Conservation (phyloP, 92 coral and sea anemone genomes). For the Montipora capitata region DNA sequence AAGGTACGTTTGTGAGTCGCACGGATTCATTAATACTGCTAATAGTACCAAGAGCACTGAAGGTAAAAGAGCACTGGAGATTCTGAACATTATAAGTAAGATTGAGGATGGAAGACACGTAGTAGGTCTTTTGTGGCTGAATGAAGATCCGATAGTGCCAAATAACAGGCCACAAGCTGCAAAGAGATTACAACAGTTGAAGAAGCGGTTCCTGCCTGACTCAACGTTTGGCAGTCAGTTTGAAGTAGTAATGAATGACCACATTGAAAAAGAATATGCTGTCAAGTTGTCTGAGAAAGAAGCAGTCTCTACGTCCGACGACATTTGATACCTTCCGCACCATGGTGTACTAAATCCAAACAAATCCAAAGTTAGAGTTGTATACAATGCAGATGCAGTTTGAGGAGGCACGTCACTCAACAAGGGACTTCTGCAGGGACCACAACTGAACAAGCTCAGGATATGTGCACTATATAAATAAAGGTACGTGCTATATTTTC, state of each 20-base stretch:
- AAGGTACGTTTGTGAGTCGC: slow-evolving; percentile 48
- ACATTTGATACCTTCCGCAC: too few species aligned
- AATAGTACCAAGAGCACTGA: slow-evolving; percentile 43
- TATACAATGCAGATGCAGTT: too few species aligned
- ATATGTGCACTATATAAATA: too few species aligned
- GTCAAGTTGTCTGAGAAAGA: slow-evolving; percentile 21
- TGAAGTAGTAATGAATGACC: slow-evolving; percentile 46
- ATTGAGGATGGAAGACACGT: slow-evolving; percentile 38
- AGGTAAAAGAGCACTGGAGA: slow-evolving; percentile 50
- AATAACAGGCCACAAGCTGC: slow-evolving; percentile 68
- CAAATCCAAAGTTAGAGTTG: too few species aligned
- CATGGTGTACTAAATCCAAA: too few species aligned
- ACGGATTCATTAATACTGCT: slow-evolving; percentile 50
- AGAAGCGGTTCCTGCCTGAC: slow-evolving; percentile 46
- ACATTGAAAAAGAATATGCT: slow-evolving; percentile 57
- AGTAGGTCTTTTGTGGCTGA: slow-evolving; percentile 68
- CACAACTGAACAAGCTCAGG: slow-evolving; percentile 27
- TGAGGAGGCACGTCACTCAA: too few species aligned
- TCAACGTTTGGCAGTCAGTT: slow-evolving; percentile 56
- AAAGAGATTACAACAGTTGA: slow-evolving; percentile 53
- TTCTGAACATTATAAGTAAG: slow-evolving; percentile 41
- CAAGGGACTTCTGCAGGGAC: slow-evolving; percentile 38
- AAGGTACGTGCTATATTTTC: too few species aligned
- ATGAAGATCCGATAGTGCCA: slow-evolving; percentile 21
- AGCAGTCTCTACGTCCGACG: too few species aligned